Base-by-base conservation (phyloP, 1,140 invertebrate genomes). In the Drosophila burlai region DNA sequence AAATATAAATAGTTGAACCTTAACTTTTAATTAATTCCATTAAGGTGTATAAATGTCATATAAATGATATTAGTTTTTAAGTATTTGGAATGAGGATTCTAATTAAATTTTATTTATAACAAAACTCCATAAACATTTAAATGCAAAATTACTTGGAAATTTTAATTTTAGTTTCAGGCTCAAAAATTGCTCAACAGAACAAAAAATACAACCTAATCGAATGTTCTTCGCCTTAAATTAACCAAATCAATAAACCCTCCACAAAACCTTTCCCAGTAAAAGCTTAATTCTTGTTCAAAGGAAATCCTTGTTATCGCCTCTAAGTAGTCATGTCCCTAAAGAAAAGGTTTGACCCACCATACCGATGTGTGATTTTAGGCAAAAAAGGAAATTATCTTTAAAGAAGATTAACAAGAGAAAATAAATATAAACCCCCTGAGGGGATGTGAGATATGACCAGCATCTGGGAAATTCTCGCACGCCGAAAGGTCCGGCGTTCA, bases 341-440 rank as follows among this genome's bases (percentile, higher is more conserved):
- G 16, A 11, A 62, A 62, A 26, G 57, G 59, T 36, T 36, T 62
- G 40, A 34, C 13, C 16, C 13, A 36, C 16, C 57, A 18, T 16
- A 10, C 24, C 61, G 9, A 67, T 64, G 43, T 68, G 47, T 45
- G 47, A 69, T 29, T 24, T 36, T 15, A 18, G 47, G 31, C 13
- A 38, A 46, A 42, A 60, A 52, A 24, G 38, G 16, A 73, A 73
- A 61, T 73, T 73, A 73, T 74, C 68, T 74, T 73, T 73, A 61
- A 60, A 61, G 68, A n/a, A 61, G 67, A 74, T 74, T 61, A 74
- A 61, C 68, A 61, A 24, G 13, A 31, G 24, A 42, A 60, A 73
- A 58, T 72, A 72, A 59, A 49, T 47, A 29, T 42, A 47, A 31
- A 26, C 52, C 6, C 43, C 43, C 43, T 1, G 10, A 3, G 21